Base-by-base conservation (phyloP, 2,888 invertebrate species). In the Drosophila longiperda region DNA sequence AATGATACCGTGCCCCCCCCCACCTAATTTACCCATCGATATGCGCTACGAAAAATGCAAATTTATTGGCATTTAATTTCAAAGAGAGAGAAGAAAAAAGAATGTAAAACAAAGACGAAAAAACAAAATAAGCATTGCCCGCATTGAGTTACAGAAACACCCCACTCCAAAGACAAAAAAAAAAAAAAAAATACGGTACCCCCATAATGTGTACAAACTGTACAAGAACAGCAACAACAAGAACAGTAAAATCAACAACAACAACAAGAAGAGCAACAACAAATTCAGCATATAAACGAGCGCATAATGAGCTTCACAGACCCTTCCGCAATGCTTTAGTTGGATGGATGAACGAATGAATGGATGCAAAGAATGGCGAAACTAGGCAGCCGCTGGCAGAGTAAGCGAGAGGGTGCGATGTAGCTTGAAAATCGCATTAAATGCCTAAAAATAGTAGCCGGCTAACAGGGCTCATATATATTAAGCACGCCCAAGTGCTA, bases 251-350 rank as follows among this genome's bases (percentile, higher is more conserved):
- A 26, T n/a, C 61, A 66, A 58, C 52, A 60, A 66, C 58, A 79
- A 64, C 52, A 60, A n/a, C 3, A 26, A 38, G 42, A 58, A 55
- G 20, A 34, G 34, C 87, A 87, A 79, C 82, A 87, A 89, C 90
- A 87, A 90, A 83, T 87, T 81, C 83, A 87, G 90, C 87, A 86
- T 87, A 90, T 90, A 87, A 87, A 87, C 87, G 89, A 87, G 90
- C 89, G 76, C 90, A 89, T 87, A 90, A 90, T 87, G 89, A 89
- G 90, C 89, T 83, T 49, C 68, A 75, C 73, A 73, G 85, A 86
- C 87, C 77, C 77, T 73, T 64, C 74, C 87, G 84, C 61, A 69
- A 74, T 71, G 80, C 52, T 36, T 66, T 65, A 20, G 49, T 57
- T 64, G 63, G 36, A 63, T 45, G 60, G 26, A 15, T 36, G 12